Conservation (phyloP, 2,113 vertebrate genomes). For the Tympanuchus pallidicinctus region DNA sequence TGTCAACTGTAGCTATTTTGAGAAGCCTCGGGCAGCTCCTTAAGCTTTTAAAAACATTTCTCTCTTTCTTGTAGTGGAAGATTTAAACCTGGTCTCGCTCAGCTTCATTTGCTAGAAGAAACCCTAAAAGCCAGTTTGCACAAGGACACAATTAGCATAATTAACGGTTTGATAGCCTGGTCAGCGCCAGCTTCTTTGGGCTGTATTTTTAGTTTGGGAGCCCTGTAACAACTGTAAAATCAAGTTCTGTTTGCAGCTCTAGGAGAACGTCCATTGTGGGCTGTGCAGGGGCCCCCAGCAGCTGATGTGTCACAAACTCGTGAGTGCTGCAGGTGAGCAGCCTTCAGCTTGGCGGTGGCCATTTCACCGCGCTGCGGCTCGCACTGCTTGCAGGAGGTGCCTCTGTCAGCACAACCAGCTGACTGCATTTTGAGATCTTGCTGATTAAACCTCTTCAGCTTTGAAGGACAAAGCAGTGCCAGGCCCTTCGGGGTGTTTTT, state of each 20-base stretch:
- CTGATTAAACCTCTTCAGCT: background rate
- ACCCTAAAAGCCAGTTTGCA: background rate
- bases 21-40: background rate
- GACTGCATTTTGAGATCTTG: accelerated
- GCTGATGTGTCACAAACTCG: constrained; percentile 16
- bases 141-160: background rate
- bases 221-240: background rate
- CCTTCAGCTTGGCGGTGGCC: background rate
- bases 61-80: background rate
- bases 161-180: background rate
- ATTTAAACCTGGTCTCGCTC: background rate
- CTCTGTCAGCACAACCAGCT: background rate
- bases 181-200: background rate
- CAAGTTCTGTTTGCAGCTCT: background rate
- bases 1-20: background rate
- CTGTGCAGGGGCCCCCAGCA: constrained; percentile 33
- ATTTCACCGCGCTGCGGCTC: background rate
- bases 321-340: background rate
- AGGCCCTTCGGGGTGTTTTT: background rate
- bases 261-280: constrained; percentile 14
- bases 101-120: background rate
- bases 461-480: background rate
- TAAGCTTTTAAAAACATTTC: background rate
- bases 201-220: background rate
- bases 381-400: background rate